Percentiles rank a stretch among this genome's conserved stretches.
These are phyloP conservation scores for Falco berigora DNA, from an alignment of 2,797 vertebrate genomes.

Conservation along the genomic window DNA sequence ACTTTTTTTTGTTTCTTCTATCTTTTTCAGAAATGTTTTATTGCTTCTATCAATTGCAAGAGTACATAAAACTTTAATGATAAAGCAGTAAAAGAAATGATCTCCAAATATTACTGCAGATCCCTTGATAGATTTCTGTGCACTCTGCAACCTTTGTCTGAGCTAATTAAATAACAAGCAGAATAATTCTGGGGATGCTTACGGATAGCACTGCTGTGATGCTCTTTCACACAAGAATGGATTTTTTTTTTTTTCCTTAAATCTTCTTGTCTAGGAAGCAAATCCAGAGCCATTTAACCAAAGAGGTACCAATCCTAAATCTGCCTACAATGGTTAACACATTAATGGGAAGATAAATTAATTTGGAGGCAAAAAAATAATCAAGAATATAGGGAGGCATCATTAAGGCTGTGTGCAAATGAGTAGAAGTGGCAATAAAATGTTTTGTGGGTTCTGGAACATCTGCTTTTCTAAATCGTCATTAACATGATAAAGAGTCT, in stretches of 20 bases:
- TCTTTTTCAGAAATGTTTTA: conserved; percentile 45
- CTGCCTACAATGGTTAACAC: neutral
- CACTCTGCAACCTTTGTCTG: conserved; percentile 51
- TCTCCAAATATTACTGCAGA: conserved; percentile 57
- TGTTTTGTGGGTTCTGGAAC: neutral
- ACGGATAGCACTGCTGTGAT: neutral
- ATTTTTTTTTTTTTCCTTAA: neutral
- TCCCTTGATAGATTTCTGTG: conserved; percentile 55
- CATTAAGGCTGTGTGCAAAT: neutral
- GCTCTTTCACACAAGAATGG: neutral
- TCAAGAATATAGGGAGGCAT: neutral
- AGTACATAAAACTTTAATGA: conserved; percentile 59
- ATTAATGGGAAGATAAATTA: neutral
- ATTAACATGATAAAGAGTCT: neutral
- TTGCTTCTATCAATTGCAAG: conserved; percentile 36
- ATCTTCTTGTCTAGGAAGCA: neutral
- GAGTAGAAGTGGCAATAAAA: neutral
- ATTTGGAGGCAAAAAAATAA: neutral
- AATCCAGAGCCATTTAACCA: neutral
- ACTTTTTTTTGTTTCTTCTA: conserved; percentile 16
- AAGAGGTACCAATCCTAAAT: neutral
- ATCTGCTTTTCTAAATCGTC: conserved; percentile 6
- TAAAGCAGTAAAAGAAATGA: conserved; percentile 46
- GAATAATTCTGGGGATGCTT: conserved; percentile 41
- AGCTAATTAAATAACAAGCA: conserved; percentile 58